A percentile compares a stretch with the other conserved stretches of the same genome.
Conservation (phyloP, 2,888 invertebrate species). For the Thymelicus sylvestris region DNA sequence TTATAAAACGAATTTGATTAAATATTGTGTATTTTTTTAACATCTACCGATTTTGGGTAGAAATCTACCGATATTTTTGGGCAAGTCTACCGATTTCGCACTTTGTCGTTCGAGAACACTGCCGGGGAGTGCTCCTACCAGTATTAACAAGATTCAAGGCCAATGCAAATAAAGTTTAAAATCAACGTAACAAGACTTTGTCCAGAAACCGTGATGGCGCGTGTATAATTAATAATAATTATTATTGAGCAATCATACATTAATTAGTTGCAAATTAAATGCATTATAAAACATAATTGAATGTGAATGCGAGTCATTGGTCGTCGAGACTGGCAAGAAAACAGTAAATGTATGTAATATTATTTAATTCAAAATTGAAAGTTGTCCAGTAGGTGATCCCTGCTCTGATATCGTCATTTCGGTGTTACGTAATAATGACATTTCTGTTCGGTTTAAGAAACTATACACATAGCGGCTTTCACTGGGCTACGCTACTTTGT, state of each 20-base stretch:
- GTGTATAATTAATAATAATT: neutral
- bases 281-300: conserved; percentile 10
- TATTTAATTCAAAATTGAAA: conserved; percentile 26
- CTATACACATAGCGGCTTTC: neutral
- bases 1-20: too few species aligned
- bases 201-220: too few species aligned
- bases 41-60: too few species aligned
- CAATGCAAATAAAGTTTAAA: too few species aligned
- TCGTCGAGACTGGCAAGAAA: neutral
- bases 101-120: too few species aligned
- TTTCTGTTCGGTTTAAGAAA: neutral
- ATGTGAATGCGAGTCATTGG: conserved; percentile 22
- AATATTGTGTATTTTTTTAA: too few species aligned
- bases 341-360: neutral
- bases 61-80: too few species aligned
- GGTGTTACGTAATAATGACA: neutral
- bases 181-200: too few species aligned
- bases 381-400: conserved; percentile 24
- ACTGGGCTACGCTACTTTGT: neutral
- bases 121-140: too few species aligned
- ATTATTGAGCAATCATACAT: neutral
- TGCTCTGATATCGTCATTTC: conserved; percentile 11
- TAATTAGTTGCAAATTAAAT: conserved; percentile 13
- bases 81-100: too few species aligned
- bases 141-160: too few species aligned